These are phyloP conservation scores for Masticophis lateralis DNA, from an alignment of 2,797 vertebrate genomes.

Conservation along the genomic window DNA sequence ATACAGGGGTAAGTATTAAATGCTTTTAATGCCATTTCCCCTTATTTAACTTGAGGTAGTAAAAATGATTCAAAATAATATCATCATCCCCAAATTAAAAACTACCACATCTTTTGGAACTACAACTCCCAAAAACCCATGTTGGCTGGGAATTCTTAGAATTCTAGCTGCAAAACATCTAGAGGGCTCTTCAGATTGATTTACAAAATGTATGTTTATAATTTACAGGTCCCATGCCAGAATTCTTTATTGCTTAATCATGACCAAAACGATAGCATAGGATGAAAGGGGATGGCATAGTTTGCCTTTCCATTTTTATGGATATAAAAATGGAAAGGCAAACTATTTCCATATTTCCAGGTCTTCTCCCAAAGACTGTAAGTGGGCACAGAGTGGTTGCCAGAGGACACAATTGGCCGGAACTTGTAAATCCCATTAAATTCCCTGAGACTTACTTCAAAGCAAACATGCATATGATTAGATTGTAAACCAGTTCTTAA, in stretches of 20 bases:
- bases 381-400: neutral
- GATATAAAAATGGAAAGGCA: too few species aligned
- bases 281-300: constrained; percentile 45
- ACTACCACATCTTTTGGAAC: neutral
- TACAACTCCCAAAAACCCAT: neutral
- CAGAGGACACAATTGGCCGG: neutral
- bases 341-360: neutral
- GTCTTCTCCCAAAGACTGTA: neutral
- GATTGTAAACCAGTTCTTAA: constrained; percentile 37
- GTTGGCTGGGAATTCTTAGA: neutral
- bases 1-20: constrained; percentile 47
- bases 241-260: constrained; percentile 57
- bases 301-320: constrained; percentile 24
- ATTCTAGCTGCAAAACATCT: neutral
- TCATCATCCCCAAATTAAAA: constrained; percentile 10
- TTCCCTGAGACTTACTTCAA: neutral
- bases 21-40: constrained; percentile 64
- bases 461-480: neutral
- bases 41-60: constrained; percentile 75
- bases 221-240: constrained; percentile 61
- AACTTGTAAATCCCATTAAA: neutral
- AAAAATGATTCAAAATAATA: constrained; percentile 66
- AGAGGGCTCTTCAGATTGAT: constrained; percentile 39
- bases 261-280: constrained; percentile 38
- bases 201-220: constrained; percentile 63